Evolutionary conservation across 2,888 invertebrate species (phyloP).

Genomic region (Amaurobius ferox): DNA sequence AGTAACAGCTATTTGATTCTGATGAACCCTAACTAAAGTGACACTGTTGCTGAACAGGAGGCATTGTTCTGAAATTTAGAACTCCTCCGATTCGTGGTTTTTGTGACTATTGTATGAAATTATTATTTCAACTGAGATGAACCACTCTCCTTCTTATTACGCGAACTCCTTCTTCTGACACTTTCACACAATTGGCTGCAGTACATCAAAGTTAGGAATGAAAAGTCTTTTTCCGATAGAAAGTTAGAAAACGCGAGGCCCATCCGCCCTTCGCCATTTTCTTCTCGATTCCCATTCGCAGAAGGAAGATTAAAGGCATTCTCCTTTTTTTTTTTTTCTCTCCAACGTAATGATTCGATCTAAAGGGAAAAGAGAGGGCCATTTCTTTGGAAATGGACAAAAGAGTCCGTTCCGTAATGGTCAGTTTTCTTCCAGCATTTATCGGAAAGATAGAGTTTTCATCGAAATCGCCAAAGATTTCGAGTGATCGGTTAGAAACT

Average conservation of each 20-base stretch:
- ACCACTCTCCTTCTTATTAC: background rate
- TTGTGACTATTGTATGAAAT: no score
- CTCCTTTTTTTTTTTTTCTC: constrained; percentile 69
- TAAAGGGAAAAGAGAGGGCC: constrained; percentile 1
- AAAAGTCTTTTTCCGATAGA: constrained; percentile 71
- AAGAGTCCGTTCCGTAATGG: constrained; percentile 55
- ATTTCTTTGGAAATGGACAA: constrained; percentile 48
- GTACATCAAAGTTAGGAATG: constrained; percentile 67
- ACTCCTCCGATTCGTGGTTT: no score
- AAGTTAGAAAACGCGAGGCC: constrained; percentile 51
- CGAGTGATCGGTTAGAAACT: constrained; percentile 39
- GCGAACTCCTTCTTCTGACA: background rate
- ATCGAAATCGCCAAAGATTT: constrained; percentile 29
- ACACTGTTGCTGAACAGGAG: no score
- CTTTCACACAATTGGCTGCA: constrained; percentile 53
- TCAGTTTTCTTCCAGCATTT: constrained; percentile 53
- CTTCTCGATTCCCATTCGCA: constrained; percentile 37
- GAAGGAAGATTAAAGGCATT: constrained; percentile 67
- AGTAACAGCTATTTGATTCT: no score
- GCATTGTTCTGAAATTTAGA: no score
- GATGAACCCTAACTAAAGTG: no score
- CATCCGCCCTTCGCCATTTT: constrained; percentile 34
- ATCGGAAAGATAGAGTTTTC: constrained; percentile 41
- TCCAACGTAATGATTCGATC: constrained; percentile 60
- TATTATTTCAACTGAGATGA: no score